Evolutionary conservation across 2,888 invertebrate genomes (phyloP), one percentile per base, ranked within the genome.

Genomic region (Sarcophaga variegata): DNA sequence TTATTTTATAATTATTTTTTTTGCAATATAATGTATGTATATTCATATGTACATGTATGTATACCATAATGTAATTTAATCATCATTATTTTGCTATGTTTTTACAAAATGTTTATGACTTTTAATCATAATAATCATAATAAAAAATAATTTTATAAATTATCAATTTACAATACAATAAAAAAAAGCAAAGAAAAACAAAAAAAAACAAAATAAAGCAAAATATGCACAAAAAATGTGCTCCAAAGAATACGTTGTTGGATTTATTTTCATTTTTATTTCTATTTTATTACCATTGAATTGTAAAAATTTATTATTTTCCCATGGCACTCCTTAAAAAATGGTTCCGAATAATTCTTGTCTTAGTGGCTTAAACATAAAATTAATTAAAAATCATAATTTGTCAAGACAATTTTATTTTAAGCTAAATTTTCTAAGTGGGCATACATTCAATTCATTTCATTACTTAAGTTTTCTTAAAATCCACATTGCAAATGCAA

Each of bases 161-260:
- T 63, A 67, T 67, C 14, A 22, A 74, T 49, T 54, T 27, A 62
- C 77, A 37, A 37, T 37, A 37, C 37, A 37, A 37, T 37, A 37
- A 37, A 2, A 37, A 37, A 37, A 37, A 0, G 1, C 0, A 27
- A 27, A 27, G 5, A 27, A 27, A 27, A 27, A 27, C 22, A 22
- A 22, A 22, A 27, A 4, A 27, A 37, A 12, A 80, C 20, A 27
- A 66, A 86, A 86, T 83, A 84, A 87, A 87, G 87, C 81, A 76
- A 59, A 66, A 84, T 67, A 59, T 66, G 87, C 87, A 81, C 83
- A 59, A 79, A 79, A 54, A 60, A 62, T 78, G 84, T 84, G 87
- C 87, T 82, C 62, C 67, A 87, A 84, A 83, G 74, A 70, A 74
- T 60, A 49, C 14, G 8, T 14, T 47, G 49, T 8, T 66, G 45